Percentiles rank a stretch among this genome's conserved stretches.
phyloP scores from a whole-genome alignment of 92 coral and sea anemone species.

The Parazoanthus atlanticus region DNA sequence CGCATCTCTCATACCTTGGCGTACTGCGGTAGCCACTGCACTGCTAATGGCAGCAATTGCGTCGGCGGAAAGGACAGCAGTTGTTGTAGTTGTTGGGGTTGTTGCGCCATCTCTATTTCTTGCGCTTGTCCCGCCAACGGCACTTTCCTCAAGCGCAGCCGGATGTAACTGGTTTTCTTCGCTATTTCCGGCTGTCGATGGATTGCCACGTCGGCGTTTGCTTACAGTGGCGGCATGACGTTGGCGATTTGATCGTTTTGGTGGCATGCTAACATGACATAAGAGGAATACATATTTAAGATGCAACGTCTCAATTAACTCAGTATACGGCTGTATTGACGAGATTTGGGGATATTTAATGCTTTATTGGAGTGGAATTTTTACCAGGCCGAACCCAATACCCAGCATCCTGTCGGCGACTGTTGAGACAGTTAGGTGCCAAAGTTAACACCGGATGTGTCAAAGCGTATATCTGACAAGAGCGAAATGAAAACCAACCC shows the following conservation, averaged over 20 bases:
- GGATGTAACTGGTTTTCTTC: too few relatives aligned
- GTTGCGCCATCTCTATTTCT: too few relatives aligned
- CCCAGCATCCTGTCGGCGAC: background rate
- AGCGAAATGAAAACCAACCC: too few relatives aligned
- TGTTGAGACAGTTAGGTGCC: background rate
- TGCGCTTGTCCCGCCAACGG: too few relatives aligned
- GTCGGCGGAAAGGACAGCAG: background rate
- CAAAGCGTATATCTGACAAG: too few relatives aligned
- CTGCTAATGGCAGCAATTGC: background rate
- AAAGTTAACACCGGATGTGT: background rate
- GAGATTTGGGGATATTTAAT: background rate
- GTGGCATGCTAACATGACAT: background rate
- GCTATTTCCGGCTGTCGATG: too few relatives aligned
- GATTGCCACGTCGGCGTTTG: too few relatives aligned
- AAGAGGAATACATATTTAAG: background rate
- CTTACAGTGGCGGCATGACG: background rate
- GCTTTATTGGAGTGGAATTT: background rate
- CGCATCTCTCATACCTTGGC: background rate
- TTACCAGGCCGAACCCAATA: background rate
- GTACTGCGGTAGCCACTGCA: background rate
- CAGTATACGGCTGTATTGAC: background rate
- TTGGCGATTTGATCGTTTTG: background rate
- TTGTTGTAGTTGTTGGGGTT: background rate
- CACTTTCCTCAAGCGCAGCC: too few relatives aligned
- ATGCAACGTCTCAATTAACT: background rate